A percentile compares a stretch with the other conserved stretches of the same genome.
phyloP scores from a whole-genome alignment of 1,140 invertebrate genomes.

The Cydia pomonella region DNA sequence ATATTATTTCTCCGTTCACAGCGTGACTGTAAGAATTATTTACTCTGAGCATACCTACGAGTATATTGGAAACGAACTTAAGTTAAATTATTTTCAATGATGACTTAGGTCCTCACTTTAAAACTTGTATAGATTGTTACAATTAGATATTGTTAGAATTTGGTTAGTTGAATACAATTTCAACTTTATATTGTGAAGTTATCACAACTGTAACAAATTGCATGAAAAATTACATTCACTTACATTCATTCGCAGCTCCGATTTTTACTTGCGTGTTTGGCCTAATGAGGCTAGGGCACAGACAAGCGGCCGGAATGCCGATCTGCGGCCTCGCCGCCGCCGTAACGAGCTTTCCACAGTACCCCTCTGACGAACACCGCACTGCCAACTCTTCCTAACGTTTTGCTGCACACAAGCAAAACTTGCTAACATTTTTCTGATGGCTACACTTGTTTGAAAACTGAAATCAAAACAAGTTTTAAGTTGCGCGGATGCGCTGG shows the following conservation, averaged over 20 bases:
- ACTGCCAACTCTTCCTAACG: slow-evolving; percentile 9
- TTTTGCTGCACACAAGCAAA: slow-evolving; percentile 1
- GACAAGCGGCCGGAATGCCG: slow-evolving; percentile 24
- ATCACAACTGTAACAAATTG: not conserved
- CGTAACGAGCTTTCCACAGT: slow-evolving; percentile 30
- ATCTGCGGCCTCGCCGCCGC: slow-evolving; percentile 28
- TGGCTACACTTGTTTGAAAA: slow-evolving; percentile 12
- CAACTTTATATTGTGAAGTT: no score
- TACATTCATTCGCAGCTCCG: slow-evolving; percentile 4
- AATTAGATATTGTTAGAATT: not conserved
- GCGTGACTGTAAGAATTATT: not conserved
- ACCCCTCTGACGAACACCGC: not conserved
- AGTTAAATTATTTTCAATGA: not conserved
- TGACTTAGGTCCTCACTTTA: not conserved
- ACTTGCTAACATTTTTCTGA: slow-evolving; percentile 19
- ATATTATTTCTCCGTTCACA: not conserved
- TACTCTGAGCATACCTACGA: not conserved
- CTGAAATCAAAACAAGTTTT: slow-evolving; percentile 5
- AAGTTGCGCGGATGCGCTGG: not conserved
- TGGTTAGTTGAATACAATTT: not conserved
- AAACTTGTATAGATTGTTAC: not conserved
- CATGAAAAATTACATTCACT: not conserved
- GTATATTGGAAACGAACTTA: not conserved
- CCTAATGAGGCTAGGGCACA: slow-evolving; percentile 32
- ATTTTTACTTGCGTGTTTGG: slow-evolving; percentile 22